Conservation (phyloP, 2,113 vertebrate genomes). For the Istiophorus platypterus region DNA sequence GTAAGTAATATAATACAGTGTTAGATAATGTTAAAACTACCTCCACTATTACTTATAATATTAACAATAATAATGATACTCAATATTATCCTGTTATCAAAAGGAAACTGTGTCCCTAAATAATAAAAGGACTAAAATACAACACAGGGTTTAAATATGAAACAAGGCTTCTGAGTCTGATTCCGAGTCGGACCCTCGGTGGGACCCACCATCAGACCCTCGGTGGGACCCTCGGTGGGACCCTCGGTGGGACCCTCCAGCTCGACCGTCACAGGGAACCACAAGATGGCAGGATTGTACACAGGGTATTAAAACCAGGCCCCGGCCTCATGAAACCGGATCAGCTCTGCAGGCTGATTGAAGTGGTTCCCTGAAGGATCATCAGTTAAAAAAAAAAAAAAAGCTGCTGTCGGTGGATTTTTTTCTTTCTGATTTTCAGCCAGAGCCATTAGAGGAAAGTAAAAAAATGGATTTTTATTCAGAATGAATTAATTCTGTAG, state of each 20-base stretch:
- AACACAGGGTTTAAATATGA: background rate
- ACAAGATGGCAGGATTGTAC: slow-evolving; percentile 65
- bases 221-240: too few relatives aligned
- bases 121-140: background rate
- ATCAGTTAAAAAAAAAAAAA: background rate
- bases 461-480: background rate
- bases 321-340: slow-evolving; percentile 18
- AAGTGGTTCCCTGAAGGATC: slow-evolving; percentile 3
- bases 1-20: background rate
- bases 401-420: background rate
- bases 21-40: background rate
- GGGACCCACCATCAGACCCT: too few relatives aligned
- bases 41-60: too few relatives aligned
- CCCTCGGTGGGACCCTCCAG: background rate
- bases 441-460: background rate
- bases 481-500: background rate
- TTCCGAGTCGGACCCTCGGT: too few relatives aligned
- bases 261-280: slow-evolving; percentile 17
- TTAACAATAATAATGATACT: too few relatives aligned
- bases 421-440: background rate
- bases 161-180: background rate
- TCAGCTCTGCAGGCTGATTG: slow-evolving; percentile 5
- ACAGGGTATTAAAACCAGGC: background rate
- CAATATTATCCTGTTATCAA: too few relatives aligned
- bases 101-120: background rate